phyloP scores from a whole-genome alignment of 2,113 vertebrate species.

The Acrocephalus arundinaceus region DNA sequence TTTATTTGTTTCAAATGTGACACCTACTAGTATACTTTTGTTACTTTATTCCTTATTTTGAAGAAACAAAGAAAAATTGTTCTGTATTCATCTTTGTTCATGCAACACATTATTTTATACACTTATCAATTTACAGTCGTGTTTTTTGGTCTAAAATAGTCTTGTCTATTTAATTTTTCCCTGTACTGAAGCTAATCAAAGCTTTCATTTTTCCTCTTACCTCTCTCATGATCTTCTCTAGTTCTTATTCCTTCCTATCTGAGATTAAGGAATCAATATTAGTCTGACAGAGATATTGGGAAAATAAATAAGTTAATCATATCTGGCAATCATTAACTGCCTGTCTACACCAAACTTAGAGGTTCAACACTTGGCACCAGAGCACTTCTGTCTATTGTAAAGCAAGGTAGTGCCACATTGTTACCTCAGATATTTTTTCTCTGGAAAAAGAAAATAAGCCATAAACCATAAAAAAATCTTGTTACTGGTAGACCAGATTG shows the following conservation, averaged over 20 bases:
- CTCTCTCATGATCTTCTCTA: not conserved
- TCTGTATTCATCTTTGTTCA: not conserved
- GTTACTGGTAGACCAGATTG: accelerated
- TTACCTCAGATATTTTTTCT: not conserved
- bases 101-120: not conserved
- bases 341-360: not conserved
- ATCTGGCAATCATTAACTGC: not conserved
- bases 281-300: not conserved
- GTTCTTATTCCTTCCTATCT: not conserved
- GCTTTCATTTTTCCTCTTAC: not conserved
- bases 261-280: not conserved
- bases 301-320: not conserved
- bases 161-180: not conserved
- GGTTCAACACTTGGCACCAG: not conserved
- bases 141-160: not conserved
- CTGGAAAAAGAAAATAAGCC: not conserved
- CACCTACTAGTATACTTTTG: not conserved
- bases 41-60: not conserved
- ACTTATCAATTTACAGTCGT: not conserved
- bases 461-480: accelerated
- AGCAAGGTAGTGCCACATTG: not conserved
- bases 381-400: not conserved
- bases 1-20: not conserved
- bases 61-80: not conserved
- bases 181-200: not conserved